Conservation (phyloP, 1,140 invertebrate species). For the Psilanteris sp. region DNA sequence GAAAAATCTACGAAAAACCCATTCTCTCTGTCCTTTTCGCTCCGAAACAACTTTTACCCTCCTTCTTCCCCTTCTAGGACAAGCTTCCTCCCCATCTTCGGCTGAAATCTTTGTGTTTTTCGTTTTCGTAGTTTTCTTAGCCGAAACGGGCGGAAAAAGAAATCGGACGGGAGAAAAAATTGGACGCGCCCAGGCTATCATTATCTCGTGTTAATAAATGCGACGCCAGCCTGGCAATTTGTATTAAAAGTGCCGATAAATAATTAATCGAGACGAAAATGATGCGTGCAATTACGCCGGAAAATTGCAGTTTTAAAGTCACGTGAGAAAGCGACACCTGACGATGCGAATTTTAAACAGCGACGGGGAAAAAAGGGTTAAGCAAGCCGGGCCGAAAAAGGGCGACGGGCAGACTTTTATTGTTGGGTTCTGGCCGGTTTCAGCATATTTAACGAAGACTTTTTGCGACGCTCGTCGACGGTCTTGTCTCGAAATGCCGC, state of each 20-base stretch:
- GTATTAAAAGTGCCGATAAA: constrained; percentile 34
- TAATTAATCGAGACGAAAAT: constrained; percentile 32
- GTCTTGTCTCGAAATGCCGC: no score
- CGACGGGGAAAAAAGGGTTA: constrained; percentile 37
- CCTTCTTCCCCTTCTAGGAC: constrained; percentile 1
- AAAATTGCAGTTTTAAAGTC: constrained; percentile 37
- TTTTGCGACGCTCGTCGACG: no score
- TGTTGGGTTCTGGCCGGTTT: no score
- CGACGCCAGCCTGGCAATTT: constrained; percentile 26
- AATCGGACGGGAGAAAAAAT: no score
- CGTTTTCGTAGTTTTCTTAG: no score
- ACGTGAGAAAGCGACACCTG: constrained; percentile 48
- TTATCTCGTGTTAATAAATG: constrained; percentile 40
- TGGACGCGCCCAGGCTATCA: constrained; percentile 9
- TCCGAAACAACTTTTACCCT: background rate
- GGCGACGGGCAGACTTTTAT: constrained; percentile 1
- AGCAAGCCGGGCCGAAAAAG: constrained; percentile 38
- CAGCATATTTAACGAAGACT: no score
- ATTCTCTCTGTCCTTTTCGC: no score
- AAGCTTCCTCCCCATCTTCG: no score
- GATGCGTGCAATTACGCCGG: constrained; percentile 42
- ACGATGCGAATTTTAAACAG: constrained; percentile 27
- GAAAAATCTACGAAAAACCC: no score
- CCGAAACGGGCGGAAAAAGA: no score
- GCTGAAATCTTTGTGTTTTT: no score